A percentile compares a stretch with the other conserved stretches of the same genome.
These are phyloP conservation scores for Hirudo medicinalis DNA, from an alignment of 1,140 invertebrate genomes.

Conservation along the genomic window DNA sequence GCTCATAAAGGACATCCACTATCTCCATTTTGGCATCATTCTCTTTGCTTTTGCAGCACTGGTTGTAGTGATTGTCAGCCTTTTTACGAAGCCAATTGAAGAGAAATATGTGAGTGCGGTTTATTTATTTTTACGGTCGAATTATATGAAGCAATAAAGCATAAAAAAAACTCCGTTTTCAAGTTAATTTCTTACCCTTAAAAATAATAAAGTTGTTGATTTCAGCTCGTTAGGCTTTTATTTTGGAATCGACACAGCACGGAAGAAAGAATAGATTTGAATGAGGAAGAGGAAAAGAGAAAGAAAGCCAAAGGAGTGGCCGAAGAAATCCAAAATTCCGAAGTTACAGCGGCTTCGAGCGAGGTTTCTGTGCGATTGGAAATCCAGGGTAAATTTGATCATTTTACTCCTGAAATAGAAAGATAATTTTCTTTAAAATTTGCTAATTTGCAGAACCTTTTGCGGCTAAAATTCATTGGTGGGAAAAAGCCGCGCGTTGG, in stretches of 20 bases:
- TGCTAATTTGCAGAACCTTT: background rate
- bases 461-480: slow-evolving; percentile 13
- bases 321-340: too few relatives aligned
- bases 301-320: background rate
- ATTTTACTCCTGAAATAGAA: background rate
- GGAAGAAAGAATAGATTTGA: slow-evolving; percentile 15
- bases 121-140: too few relatives aligned
- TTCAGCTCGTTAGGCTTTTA: slow-evolving; percentile 12
- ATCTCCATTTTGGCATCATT: slow-evolving; percentile 41
- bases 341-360: too few relatives aligned
- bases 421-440: background rate
- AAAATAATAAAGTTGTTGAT: too few relatives aligned
- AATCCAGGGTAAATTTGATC: too few relatives aligned
- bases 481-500: slow-evolving; percentile 3
- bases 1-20: slow-evolving; percentile 39
- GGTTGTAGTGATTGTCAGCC: slow-evolving; percentile 33
- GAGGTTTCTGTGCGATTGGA: too few relatives aligned
- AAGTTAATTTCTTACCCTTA: too few relatives aligned
- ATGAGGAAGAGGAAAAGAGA: background rate
- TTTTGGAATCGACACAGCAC: slow-evolving; percentile 21
- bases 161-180: too few relatives aligned
- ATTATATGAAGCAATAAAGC: too few relatives aligned
- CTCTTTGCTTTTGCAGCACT: slow-evolving; percentile 35
- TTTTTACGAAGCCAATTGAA: slow-evolving; percentile 36
- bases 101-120: slow-evolving; percentile 33